These are phyloP conservation scores for Thalassophryne amazonica DNA, from an alignment of 2,797 vertebrate genomes.

Conservation along the genomic window DNA sequence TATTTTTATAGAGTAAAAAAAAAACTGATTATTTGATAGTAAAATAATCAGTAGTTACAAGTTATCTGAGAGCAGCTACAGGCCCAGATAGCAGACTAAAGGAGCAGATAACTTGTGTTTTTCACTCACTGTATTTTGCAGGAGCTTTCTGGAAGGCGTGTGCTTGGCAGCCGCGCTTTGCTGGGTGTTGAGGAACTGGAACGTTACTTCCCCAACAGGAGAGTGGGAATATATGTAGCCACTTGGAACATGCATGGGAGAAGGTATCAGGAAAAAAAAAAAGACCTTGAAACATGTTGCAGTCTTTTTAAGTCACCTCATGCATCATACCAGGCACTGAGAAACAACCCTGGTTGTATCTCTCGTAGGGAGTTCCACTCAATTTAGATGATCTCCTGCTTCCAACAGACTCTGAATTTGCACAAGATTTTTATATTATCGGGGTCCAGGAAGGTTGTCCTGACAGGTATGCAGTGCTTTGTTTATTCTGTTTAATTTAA, in stretches of 20 bases:
- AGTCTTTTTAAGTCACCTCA: background rate
- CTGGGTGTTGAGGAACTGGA: slow-evolving; percentile 93
- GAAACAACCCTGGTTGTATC: slow-evolving; percentile 7
- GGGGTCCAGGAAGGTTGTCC: slow-evolving; percentile 97
- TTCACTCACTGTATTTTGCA: no score
- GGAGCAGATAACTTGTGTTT: no score
- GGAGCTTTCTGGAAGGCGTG: slow-evolving; percentile 95
- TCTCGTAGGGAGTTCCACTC: slow-evolving; percentile 83
- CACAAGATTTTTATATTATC: slow-evolving; percentile 93
- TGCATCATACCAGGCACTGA: background rate
- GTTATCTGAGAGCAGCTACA: no score
- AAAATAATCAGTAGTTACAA: no score
- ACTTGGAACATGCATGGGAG: slow-evolving; percentile 99
- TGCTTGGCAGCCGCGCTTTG: slow-evolving; percentile 89
- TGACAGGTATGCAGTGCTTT: slow-evolving; percentile 80
- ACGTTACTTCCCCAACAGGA: slow-evolving; percentile 91
- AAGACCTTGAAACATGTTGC: background rate
- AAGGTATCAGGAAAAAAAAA: slow-evolving; percentile 74
- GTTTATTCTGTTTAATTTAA: background rate
- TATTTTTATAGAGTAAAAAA: no score
- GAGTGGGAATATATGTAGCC: slow-evolving; percentile 84
- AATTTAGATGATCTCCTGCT: slow-evolving; percentile 93
- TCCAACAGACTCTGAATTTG: slow-evolving; percentile 89
- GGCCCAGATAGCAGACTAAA: no score
- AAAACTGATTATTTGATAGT: no score